Evolutionary conservation across 2,888 invertebrate genomes (phyloP), one percentile per base, ranked within the genome.

Genomic region (Kuschelorhynchus macadamiae): DNA sequence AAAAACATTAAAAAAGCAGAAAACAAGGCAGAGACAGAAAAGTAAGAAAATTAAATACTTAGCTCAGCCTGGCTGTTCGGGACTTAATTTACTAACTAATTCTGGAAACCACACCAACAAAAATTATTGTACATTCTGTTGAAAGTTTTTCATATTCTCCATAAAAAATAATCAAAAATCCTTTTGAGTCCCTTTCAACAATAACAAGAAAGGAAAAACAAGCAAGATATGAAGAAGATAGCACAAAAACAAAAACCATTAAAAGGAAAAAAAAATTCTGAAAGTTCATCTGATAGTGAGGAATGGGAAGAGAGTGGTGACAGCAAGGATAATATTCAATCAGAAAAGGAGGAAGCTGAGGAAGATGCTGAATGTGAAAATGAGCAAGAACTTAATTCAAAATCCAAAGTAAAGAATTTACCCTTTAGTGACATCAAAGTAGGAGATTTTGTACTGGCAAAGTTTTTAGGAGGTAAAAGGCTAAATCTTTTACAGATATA

Each of bases 201-300:
- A 12, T 39, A 12, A 11, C 39, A 47, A 25, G 47, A 21, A 47
- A 47, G 21, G n/a, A 47, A 20, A 20, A 7, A 12, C 30, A 47
- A 47, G 47, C 8, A 47, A 47, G 47, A 47, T 5, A 47, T 47
- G n/a, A 47, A 47, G 14, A 47, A 11, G 8, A 44, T 11, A 14
- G 9, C 1, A 12, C 47, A 36, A 36, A 36, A n/a, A 12, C 47
- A 36, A 36, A 36, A 36, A 36, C 11, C 25, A 20, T 2, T 25
- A 20, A 25, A 47, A 47, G 21, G 47, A 20, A 47, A 47, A 47
- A 47, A 47, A 47, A 20, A 47, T 12, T 47, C 25, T 25, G 47
- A 47, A 47, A 47, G 21, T 47, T 47, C 25, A 47, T 47, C 47
- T 47, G 47, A 47, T 47, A 2, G 5, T 47, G 25, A 47, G 25